Conservation (phyloP, 2,797 vertebrate genomes). For the Sebastes ruberrimus region DNA sequence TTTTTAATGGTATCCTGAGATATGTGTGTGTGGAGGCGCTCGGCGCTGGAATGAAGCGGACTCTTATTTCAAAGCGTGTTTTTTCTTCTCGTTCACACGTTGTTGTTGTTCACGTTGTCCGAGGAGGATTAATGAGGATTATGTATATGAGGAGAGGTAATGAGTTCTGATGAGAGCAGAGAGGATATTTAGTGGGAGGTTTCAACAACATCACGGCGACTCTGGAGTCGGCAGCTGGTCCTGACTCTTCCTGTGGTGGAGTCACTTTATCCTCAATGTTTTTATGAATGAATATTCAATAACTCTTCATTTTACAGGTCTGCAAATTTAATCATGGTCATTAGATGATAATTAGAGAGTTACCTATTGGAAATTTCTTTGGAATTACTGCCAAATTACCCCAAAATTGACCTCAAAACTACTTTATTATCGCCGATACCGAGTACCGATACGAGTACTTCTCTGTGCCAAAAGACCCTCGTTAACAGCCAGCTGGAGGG, state of each 20-base stretch:
- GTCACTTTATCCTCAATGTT: neutral
- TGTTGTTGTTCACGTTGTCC: conserved; percentile 12
- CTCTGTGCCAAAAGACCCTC: too few species aligned
- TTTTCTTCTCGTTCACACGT: conserved; percentile 44
- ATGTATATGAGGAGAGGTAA: conserved; percentile 73
- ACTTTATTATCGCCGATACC: too few species aligned
- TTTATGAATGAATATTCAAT: neutral
- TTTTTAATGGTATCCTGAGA: conserved; percentile 72
- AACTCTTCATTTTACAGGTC: too few species aligned
- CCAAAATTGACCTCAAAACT: too few species aligned
- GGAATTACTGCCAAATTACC: too few species aligned
- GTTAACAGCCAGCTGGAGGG: too few species aligned
- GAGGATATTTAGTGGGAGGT: conserved; percentile 74
- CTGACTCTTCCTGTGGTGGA: conserved; percentile 26
- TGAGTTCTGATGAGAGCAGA: conserved; percentile 70
- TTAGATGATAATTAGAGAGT: too few species aligned
- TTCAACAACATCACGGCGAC: conserved; percentile 62
- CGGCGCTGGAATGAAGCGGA: conserved; percentile 53
- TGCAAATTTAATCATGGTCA: too few species aligned
- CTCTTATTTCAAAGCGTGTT: conserved; percentile 68
- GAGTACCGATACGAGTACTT: too few species aligned
- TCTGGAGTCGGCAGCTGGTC: conserved; percentile 32
- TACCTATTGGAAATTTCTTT: too few species aligned
- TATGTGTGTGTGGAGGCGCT: conserved; percentile 63
- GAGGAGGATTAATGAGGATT: conserved; percentile 73